These are phyloP conservation scores for Agrotis clavis DNA, from an alignment of 2,888 invertebrate genomes.

Conservation along the genomic window DNA sequence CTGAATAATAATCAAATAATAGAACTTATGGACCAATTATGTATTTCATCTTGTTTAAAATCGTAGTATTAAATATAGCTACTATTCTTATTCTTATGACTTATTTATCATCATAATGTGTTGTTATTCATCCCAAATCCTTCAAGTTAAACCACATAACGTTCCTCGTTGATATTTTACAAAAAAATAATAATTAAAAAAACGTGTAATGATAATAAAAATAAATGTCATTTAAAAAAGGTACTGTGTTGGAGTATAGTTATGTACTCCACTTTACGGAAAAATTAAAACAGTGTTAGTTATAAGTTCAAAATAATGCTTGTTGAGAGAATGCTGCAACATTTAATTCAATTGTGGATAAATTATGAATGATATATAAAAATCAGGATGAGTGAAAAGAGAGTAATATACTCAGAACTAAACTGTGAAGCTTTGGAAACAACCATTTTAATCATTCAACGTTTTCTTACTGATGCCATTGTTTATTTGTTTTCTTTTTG, in stretches of 20 bases:
- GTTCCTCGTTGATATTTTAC: conserved; percentile 4
- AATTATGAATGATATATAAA: conserved; percentile 1
- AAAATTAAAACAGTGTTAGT: conserved; percentile 27
- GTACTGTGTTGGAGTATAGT: conserved; percentile 27
- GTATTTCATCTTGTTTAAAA: neutral
- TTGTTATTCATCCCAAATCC: conserved; percentile 26
- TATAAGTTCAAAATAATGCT: conserved; percentile 14
- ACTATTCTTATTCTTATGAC: neutral
- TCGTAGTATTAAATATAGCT: neutral
- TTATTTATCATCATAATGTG: neutral
- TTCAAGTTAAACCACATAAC: conserved; percentile 23
- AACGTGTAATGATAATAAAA: conserved; percentile 4
- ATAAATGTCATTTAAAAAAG: conserved; percentile 10
- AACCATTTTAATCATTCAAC: conserved; percentile 31
- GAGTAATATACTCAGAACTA: neutral
- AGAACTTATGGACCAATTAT: too few species aligned
- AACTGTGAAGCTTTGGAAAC: conserved; percentile 8
- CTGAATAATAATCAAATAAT: neutral
- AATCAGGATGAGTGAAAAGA: neutral
- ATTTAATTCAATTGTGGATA: neutral
- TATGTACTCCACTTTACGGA: neutral
- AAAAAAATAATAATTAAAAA: neutral
- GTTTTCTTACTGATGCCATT: conserved; percentile 43
- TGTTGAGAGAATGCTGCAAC: conserved; percentile 34
- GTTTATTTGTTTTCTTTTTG: conserved; percentile 45